phyloP scores from a whole-genome alignment of 2,797 vertebrate species.

The Liparis tanakae region DNA sequence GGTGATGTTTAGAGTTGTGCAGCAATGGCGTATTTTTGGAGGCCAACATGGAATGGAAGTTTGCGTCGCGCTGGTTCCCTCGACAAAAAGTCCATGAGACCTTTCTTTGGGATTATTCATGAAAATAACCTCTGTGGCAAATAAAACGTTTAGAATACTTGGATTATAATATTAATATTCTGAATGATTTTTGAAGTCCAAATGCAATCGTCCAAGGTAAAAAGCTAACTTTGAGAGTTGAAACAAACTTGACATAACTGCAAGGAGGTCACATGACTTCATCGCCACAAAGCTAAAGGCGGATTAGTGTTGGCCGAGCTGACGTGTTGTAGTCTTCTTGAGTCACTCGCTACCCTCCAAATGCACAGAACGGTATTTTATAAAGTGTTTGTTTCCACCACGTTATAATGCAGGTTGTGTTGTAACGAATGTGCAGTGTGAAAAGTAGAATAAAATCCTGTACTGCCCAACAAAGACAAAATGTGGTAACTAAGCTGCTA shows the following conservation, averaged over 20 bases:
- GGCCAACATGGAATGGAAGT: not conserved
- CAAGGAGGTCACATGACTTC: not conserved
- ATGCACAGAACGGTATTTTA: slow-evolving; percentile 10
- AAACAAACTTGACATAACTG: not conserved
- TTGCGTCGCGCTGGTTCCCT: not conserved
- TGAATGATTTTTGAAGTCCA: not conserved
- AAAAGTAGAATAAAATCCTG: slow-evolving; percentile 45
- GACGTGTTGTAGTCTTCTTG: not conserved
- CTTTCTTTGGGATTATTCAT: not conserved
- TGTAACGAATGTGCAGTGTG: slow-evolving; percentile 55
- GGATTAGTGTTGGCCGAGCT: not conserved
- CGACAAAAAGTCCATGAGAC: not conserved
- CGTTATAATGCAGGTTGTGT: not conserved
- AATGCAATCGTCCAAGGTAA: not conserved
- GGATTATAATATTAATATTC: not conserved
- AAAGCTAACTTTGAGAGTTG: not conserved
- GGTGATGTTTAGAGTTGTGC: not conserved
- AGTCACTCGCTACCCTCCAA: not conserved
- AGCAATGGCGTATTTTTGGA: not conserved
- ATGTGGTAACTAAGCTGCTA: slow-evolving; percentile 3
- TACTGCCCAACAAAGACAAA: slow-evolving; percentile 44
- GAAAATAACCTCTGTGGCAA: not conserved
- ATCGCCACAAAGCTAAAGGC: not conserved
- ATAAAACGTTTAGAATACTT: not conserved
- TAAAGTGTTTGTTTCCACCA: not conserved